phyloP scores from a whole-genome alignment of 2,888 invertebrate species.

The Megalurothrips usitatus region DNA sequence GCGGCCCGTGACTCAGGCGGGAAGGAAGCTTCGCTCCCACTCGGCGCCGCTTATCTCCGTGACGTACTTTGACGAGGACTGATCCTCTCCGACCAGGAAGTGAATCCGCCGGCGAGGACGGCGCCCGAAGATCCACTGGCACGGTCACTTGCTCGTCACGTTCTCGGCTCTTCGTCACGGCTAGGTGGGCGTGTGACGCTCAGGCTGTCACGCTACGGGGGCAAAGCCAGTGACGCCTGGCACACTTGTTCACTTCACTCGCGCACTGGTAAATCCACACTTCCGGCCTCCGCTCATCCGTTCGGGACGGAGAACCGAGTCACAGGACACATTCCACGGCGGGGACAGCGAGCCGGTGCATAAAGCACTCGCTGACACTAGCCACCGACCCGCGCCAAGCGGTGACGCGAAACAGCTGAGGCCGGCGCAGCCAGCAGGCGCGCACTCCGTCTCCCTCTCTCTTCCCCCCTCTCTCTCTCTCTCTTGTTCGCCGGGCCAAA shows the following conservation, averaged over 20 bases:
- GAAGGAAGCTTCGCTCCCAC: background rate
- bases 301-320: too few species aligned
- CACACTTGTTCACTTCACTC: too few species aligned
- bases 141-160: too few species aligned
- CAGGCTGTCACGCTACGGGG: too few species aligned
- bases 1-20: background rate
- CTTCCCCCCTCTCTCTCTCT: background rate
- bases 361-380: background rate
- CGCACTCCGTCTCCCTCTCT: background rate
- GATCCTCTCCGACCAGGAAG: slow-evolving; percentile 3
- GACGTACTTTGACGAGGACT: background rate
- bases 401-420: background rate
- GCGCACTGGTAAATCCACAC: too few species aligned
- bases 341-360: too few species aligned
- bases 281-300: too few species aligned
- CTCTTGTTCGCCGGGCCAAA: background rate
- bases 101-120: background rate
- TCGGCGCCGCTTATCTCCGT: background rate
- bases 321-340: too few species aligned
- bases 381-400: background rate
- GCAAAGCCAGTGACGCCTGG: too few species aligned
- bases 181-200: too few species aligned
- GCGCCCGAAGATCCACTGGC: too few species aligned
- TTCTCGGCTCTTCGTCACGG: too few species aligned
- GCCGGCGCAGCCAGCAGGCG: background rate